Base-by-base conservation (phyloP, 2,113 vertebrate species). In the Pristiophorus japonicus region DNA sequence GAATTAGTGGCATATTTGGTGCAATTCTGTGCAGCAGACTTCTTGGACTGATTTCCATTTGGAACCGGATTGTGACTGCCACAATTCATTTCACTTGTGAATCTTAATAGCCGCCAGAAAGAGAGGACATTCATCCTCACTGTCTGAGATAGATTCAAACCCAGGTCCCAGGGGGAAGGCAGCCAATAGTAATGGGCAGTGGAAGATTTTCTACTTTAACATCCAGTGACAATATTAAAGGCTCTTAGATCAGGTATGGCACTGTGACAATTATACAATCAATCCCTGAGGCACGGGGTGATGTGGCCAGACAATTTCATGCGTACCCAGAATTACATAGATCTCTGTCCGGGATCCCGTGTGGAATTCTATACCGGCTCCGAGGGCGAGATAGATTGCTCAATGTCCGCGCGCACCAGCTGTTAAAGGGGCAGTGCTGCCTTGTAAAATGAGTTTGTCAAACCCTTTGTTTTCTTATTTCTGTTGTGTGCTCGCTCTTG, bases 221-320 rank as follows among this genome's bases (percentile, higher is more conserved):
- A 92, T 63, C 88, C n/a, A 92, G 88, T 92, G 88, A 92, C 88
- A 92, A 92, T 63, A 92, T 92, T 92, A 92, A 92, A 92, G 88
- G 88, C 62, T 92, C 87, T 92, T 92, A 92, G 62, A 92, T 92
- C 88, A 63, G 88, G 62, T 92, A 92, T 92, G 59, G 87, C 59
- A 63, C 12, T 10, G 59, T 92, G 59, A 92, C 88, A 63, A 92
- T 92, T 92, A 92, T 92, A 38, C n/a, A 6, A 91, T 62, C 59
- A 63, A 92, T 92, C 88, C 88, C 88, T 63, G 88, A 92, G 88
- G 88, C 88, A 63, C 8, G 59, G 20, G 78, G 45, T 81, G 78
- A 81, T 38, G 88, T 16, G 38, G 10, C 88, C 59, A 92, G 88
- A 22, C 59, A 92, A 38, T 63, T 92, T 63, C 59, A 65, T 92